Conservation (phyloP, 2,113 vertebrate genomes). For the Pantherophis guttatus region DNA sequence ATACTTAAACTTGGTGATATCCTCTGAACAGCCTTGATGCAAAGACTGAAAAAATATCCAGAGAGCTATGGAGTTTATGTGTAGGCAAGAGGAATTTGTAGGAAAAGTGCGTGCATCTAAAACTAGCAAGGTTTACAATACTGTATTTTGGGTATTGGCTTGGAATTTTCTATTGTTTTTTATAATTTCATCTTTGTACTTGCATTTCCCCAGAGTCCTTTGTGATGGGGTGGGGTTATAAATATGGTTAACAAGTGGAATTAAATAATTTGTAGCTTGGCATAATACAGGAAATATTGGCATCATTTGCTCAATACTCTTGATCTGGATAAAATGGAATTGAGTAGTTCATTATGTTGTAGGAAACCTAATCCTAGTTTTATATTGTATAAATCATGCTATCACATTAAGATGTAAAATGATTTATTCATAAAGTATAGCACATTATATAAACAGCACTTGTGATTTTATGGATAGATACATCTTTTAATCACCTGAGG, state of each 20-base stretch:
- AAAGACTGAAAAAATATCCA: background rate
- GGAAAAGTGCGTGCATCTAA: background rate
- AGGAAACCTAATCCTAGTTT: background rate
- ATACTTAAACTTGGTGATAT: background rate
- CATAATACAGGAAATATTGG: background rate
- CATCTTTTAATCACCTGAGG: background rate
- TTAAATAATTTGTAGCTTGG: background rate
- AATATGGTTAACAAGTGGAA: background rate
- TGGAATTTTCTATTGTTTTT: background rate
- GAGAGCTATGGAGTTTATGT: background rate
- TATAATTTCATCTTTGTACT: background rate
- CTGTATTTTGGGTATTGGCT: background rate
- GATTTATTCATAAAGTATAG: background rate
- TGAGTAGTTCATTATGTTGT: background rate
- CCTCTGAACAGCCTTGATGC: background rate
- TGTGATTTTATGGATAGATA: background rate
- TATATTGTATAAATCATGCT: background rate
- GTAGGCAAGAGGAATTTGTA: background rate
- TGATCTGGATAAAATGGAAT: background rate
- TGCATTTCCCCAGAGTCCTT: background rate
- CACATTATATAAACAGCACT: background rate
- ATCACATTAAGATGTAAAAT: background rate
- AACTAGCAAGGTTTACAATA: background rate
- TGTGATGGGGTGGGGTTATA: background rate
- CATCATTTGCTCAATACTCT: background rate